These are phyloP conservation scores for Neolamprologus sp. DNA, from an alignment of 2,113 vertebrate species.

Conservation along the genomic window DNA sequence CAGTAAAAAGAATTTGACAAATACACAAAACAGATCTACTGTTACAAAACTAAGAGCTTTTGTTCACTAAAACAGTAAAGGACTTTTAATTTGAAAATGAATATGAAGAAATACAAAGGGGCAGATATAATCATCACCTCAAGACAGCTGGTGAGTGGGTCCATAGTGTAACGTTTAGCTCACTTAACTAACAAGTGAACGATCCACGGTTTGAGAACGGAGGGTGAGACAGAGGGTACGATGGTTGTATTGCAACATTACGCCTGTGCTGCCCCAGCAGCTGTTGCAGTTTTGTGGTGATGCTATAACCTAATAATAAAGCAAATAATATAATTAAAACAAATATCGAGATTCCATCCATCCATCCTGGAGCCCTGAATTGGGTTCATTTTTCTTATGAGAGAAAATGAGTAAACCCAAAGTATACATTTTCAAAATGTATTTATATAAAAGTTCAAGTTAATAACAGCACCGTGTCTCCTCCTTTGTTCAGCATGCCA, in stretches of 20 bases:
- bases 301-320: background rate
- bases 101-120: background rate
- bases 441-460: background rate
- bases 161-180: background rate
- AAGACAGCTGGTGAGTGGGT: rapidly evolving
- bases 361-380: background rate
- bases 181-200: rapidly evolving
- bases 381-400: rapidly evolving
- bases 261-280: background rate
- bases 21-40: background rate
- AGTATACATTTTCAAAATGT: background rate
- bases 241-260: rapidly evolving
- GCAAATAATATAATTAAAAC: background rate
- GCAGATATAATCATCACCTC: background rate
- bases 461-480: background rate
- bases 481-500: background rate
- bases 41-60: background rate
- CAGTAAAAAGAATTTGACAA: background rate
- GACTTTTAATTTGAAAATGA: background rate
- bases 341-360: background rate
- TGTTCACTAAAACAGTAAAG: background rate
- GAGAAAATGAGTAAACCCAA: background rate
- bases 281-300: background rate
- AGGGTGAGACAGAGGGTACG: background rate
- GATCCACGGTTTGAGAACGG: background rate